Base-by-base conservation (phyloP, 2,888 invertebrate genomes). In the Phyllotreta striolata region DNA sequence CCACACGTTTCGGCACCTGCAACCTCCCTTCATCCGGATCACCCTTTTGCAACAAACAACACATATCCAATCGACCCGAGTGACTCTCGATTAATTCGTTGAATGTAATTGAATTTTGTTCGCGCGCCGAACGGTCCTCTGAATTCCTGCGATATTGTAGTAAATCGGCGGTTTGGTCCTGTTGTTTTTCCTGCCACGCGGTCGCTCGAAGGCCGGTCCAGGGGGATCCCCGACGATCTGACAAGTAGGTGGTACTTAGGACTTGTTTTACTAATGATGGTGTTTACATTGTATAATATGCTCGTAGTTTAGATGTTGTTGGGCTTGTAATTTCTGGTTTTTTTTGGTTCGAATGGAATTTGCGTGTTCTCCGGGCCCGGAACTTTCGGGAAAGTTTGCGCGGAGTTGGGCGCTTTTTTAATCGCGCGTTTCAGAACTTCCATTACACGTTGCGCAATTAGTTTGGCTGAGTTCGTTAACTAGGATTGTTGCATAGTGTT, bases 1-100 rank as follows among this genome's bases (percentile, higher is more conserved):
- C 76, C 74, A 77, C 75, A 73, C 72, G 68, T 67, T 70, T 77
- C 72, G 69, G 74, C 75, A 67, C 67, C 75, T 74, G 10, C 7
- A 74, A 77, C 78, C 78, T 78, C 76, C 78, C 78, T 76, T 51
- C 39, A 68, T 73, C 77, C 76, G 76, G 75, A 71, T 24, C 24
- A 72, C 73, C 76, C 75, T 75, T 73, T 70, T 70, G 68, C 64
- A 69, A 70, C 24, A 24, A n/a, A n/a, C n/a, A n/a, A n/a, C n/a
- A 24, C 24, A 24, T 4, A 24, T 24, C 72, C 70, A 68, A 71
- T 56, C 70, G 69, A 73, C 70, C 69, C 71, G 73, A 68, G 72
- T 69, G 41, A 68, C 69, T 40, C 70, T 71, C 63, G 65, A 66
- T 68, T 66, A 63, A 66, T 59, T 63, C 55, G 55, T 38, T 54